These are phyloP conservation scores for Diploscapter pachys DNA, from an alignment of 1,140 invertebrate species.

Conservation along the genomic window DNA sequence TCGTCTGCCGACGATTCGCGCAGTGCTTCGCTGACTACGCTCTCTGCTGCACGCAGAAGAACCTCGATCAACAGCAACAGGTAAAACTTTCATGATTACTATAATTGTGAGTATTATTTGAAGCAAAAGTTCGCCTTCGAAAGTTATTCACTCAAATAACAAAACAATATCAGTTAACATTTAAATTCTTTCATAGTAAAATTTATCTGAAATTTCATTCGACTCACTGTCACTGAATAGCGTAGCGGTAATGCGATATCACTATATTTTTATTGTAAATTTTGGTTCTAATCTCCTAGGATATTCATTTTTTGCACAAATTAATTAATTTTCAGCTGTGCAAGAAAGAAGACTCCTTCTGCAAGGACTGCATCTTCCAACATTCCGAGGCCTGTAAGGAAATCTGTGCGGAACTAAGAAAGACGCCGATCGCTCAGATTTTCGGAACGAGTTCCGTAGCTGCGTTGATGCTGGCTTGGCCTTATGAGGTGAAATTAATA, in stretches of 20 bases:
- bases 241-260: neutral
- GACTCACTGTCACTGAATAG: neutral
- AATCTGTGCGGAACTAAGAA: conserved; percentile 33
- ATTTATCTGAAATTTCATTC: neutral
- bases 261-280: neutral
- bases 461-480: conserved; percentile 36
- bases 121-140: neutral
- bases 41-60: conserved; percentile 24
- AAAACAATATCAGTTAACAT: neutral
- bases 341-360: neutral
- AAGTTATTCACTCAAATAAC: too few relatives aligned
- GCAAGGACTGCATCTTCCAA: conserved; percentile 10
- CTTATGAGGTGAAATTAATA: conserved; percentile 21
- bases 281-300: neutral
- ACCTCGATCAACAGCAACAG: conserved; percentile 13
- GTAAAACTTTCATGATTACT: neutral
- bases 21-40: conserved; percentile 27
- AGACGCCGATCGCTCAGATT: conserved; percentile 19
- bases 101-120: neutral
- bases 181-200: neutral
- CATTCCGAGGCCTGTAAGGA: conserved; percentile 16
- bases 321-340: neutral
- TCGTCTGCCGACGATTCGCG: conserved; percentile 30
- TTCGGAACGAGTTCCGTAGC: conserved; percentile 22
- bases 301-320: neutral